Conservation (phyloP, 2,113 vertebrate species). For the Hemibagrus wyckioides region DNA sequence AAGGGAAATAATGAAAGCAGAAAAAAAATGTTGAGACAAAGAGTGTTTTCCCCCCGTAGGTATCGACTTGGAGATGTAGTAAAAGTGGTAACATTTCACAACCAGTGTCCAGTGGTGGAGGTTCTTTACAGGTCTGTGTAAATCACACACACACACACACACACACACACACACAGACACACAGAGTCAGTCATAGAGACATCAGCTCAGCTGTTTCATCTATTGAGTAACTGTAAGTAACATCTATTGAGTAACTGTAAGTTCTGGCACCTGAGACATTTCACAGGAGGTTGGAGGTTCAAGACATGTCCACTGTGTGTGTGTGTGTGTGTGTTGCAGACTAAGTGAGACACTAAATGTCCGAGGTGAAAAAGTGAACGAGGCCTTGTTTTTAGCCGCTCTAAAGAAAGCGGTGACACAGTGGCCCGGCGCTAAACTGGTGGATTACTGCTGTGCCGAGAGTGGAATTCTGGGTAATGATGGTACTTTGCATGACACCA, state of each 20-base stretch:
- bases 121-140: slow-evolving; percentile 78
- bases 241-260: background rate
- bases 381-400: slow-evolving; percentile 76
- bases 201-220: background rate
- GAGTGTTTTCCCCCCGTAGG: slow-evolving; percentile 62
- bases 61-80: slow-evolving; percentile 83
- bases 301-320: slow-evolving; percentile 9
- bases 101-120: slow-evolving; percentile 83
- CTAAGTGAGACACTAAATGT: slow-evolving; percentile 81
- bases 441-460: slow-evolving; percentile 87
- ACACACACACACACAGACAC: too few relatives aligned
- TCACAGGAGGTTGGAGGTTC: background rate
- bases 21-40: background rate
- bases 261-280: background rate
- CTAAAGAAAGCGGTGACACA: slow-evolving; percentile 71
- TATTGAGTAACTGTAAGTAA: too few relatives aligned
- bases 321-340: slow-evolving; percentile 61
- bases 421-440: slow-evolving; percentile 84
- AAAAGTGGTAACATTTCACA: slow-evolving; percentile 79
- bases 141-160: background rate
- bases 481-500: background rate
- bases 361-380: slow-evolving; percentile 82
- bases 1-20: background rate
- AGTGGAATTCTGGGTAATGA: slow-evolving; percentile 84
- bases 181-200: background rate